Evolutionary conservation across 2,113 vertebrate genomes (phyloP).

Genomic region (Sturnira hondurensis): DNA sequence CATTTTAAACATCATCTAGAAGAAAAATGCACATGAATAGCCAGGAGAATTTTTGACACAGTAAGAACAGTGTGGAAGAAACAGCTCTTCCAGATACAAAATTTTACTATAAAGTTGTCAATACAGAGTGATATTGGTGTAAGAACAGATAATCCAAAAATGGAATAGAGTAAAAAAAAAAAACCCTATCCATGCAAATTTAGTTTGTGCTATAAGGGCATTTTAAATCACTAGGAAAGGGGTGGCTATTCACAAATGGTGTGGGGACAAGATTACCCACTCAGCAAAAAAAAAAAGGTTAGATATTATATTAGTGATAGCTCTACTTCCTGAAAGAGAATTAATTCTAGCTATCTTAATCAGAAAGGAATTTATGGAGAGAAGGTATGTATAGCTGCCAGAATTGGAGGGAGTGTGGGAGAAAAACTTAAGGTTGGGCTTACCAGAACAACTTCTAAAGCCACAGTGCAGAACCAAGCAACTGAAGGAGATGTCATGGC

Average conservation of each 20-base stretch:
- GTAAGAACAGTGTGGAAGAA: not conserved
- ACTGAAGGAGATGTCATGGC: not conserved
- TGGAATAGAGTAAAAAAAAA: not conserved
- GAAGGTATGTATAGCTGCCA: not conserved
- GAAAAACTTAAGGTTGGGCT: not conserved
- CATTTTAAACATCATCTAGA: slow-evolving; percentile 49
- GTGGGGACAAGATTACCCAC: not conserved
- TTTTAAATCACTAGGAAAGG: not conserved
- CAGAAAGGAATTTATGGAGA: not conserved
- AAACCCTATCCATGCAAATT: not conserved
- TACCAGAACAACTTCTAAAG: not conserved
- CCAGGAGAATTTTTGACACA: slow-evolving; percentile 24
- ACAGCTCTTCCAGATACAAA: not conserved
- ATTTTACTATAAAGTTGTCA: not conserved
- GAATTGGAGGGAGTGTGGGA: not conserved
- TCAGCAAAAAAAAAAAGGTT: not conserved
- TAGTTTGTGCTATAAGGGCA: not conserved
- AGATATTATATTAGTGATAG: not conserved
- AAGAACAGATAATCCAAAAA: not conserved
- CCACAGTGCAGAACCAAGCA: not conserved
- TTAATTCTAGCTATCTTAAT: slow-evolving; percentile 21
- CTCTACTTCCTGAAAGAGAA: slow-evolving; percentile 22
- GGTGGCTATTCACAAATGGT: not conserved
- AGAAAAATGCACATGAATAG: slow-evolving; percentile 19
- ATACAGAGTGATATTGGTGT: not conserved